Evolutionary conservation across 2,113 vertebrate genomes (phyloP), one percentile per base, ranked within the genome.

Genomic region (Lasiurus cinereus): DNA sequence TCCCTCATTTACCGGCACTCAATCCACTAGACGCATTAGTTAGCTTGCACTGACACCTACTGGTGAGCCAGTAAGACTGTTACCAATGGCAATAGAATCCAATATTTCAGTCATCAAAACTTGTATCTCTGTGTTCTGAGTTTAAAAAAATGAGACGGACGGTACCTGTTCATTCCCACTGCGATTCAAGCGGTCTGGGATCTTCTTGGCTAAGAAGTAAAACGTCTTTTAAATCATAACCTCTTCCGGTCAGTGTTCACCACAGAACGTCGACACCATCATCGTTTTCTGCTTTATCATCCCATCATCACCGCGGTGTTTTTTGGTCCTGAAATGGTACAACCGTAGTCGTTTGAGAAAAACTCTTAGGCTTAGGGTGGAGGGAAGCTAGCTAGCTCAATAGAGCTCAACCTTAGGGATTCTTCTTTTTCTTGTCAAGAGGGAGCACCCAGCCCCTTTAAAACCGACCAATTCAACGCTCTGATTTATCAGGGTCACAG

Each of bases 31-130:
- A 84, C 89, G 62, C 48, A 24, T 89, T 64, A 73, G 83, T 94
- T 92, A 83, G 92, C 69, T 74, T 94, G 56, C 56, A 94, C 92
- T 97, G 97, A 97, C 97, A 97, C 76, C 97, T 97, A 92, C 92
- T 97, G 97, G 97, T 79, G 36, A 88, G 7, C 82, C 3, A 29
- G 56, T 24, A 87, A 87, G 79, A 64, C 2, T 19, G 1, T 69
- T 90, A 18, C 69, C 27, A 46, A 33, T 91, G 56, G 79, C 56
- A 33, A 46, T 31, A 33, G 19, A 82, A 36, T 73, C 36, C 8
- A 46, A 33, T 46, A 39, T 27, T 59, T 72, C 1, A 21, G 21
- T 69, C 22, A 88, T 91, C 46, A 46, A 46, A 96, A 67, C 11
- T 59, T 59, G 18, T 36, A 19, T 56, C 62, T 87, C 62, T 87